Base-by-base conservation (phyloP, 2,888 invertebrate species). In the Heliconius sara region DNA sequence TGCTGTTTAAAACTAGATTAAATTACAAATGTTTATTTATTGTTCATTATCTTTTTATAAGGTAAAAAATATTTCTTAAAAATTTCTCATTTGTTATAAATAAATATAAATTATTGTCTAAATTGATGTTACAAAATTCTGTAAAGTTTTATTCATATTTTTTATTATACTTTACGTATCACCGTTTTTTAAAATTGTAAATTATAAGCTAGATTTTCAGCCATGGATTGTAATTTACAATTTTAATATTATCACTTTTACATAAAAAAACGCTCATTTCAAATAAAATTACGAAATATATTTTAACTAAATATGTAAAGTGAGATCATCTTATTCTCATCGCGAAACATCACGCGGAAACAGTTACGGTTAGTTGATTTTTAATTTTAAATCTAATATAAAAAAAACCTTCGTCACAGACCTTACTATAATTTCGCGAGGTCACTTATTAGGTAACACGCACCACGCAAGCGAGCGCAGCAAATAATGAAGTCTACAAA, bases 401-500 rank as follows among this genome's bases (percentile, higher is more conserved):
- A 60, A 80, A 43, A 81, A 78, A 82, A 78, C 81, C 83, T 83
- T 81, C 78, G 77, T 71, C 76, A 65, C 79, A 81, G 80, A 82
- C 81, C 83, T 84, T 83, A 85, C 74, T 83, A 81, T 79, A 82
- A 80, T 85, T 83, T 78, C 83, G 82, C 91, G 90, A 92, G 91
- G 92, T 91, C 91, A 86, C 81, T 82, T 82, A 86, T 92, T 91
- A 91, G 86, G 91, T 92, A 92, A 92, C 89, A 88, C 81, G 78
- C 78, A 81, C 79, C 67, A 89, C 88, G 89, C 91, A 90, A 85
- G 89, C 87, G 84, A 91, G 88, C 91, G 92, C 91, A 92, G 90
- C 91, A 90, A 82, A 85, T 89, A 91, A 90, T 91, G 90, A 93
- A 89, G 87, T 86, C 89, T 88, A 92, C 91, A 90, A 91, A 91